Conservation (phyloP, 2,888 invertebrate genomes). For the Zonitis immaculata region DNA sequence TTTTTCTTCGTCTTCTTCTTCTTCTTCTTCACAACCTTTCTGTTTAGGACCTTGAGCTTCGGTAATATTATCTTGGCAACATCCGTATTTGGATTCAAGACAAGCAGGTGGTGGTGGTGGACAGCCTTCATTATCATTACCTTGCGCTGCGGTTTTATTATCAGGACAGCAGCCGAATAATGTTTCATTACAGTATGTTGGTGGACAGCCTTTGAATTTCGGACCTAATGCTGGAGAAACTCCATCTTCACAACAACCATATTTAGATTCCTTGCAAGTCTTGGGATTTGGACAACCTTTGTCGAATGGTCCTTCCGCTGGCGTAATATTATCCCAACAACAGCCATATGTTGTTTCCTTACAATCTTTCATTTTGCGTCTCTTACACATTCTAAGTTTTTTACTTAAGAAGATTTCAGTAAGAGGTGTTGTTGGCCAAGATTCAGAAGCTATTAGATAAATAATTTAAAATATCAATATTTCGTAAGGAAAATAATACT, state of each 20-base stretch:
- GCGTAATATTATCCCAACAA: slow-evolving; percentile 73
- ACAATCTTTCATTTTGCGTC: slow-evolving; percentile 56
- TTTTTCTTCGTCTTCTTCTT: slow-evolving; percentile 19
- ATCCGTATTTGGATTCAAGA: slow-evolving; percentile 66
- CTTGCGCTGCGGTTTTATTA: slow-evolving; percentile 69
- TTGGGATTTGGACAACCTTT: slow-evolving; percentile 69
- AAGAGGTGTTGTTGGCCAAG: slow-evolving; percentile 55
- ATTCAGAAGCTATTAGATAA: slow-evolving; percentile 37
- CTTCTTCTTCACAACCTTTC: slow-evolving; percentile 42
- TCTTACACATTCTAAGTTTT: slow-evolving; percentile 55
- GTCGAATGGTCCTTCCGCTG: slow-evolving; percentile 77
- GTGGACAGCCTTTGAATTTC: slow-evolving; percentile 70
- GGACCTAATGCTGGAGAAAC: slow-evolving; percentile 72
- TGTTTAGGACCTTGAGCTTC: slow-evolving; percentile 51
- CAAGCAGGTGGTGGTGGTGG: slow-evolving; percentile 60
- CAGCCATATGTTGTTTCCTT: slow-evolving; percentile 69
- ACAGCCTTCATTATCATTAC: slow-evolving; percentile 82
- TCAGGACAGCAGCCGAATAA: slow-evolving; percentile 87
- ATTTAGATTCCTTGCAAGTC: slow-evolving; percentile 71
- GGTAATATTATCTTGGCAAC: slow-evolving; percentile 76
- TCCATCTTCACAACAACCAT: slow-evolving; percentile 79
- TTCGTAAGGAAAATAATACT: not conserved
- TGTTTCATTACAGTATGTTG: slow-evolving; percentile 66
- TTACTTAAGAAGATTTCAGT: slow-evolving; percentile 51
- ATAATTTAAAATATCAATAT: not conserved